Percentiles rank a stretch among this genome's conserved stretches.
These are phyloP conservation scores for Dilophus febrilis DNA, from an alignment of 2,888 invertebrate species.

Conservation along the genomic window DNA sequence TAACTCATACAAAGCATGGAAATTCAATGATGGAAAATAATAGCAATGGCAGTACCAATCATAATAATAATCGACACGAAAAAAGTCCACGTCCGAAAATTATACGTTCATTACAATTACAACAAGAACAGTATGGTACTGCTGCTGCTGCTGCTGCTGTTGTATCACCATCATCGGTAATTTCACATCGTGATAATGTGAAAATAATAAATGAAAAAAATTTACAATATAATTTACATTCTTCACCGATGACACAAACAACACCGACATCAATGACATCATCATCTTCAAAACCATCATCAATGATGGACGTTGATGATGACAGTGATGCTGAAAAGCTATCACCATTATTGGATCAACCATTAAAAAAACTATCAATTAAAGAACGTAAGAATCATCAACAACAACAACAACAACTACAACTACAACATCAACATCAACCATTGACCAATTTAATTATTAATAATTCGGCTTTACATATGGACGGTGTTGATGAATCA, in stretches of 20 bases:
- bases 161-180: constrained; percentile 21
- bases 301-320: constrained; percentile 37
- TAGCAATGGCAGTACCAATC: constrained; percentile 26
- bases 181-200: constrained; percentile 34
- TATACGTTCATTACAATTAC: too few species aligned
- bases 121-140: constrained; percentile 6
- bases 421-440: neutral
- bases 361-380: constrained; percentile 1
- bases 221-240: too few species aligned
- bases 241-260: too few species aligned
- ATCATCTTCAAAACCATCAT: too few species aligned
- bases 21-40: neutral
- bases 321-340: constrained; percentile 72
- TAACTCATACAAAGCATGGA: neutral
- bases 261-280: too few species aligned
- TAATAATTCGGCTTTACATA: constrained; percentile 20
- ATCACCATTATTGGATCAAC: constrained; percentile 50
- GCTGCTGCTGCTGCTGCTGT: constrained; percentile 18
- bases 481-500: constrained; percentile 36
- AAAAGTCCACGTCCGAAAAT: constrained; percentile 10
- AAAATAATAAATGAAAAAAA: constrained; percentile 43
- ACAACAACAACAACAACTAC: constrained; percentile 7
- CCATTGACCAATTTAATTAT: neutral
- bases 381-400: neutral
- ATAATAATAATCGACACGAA: constrained; percentile 26